Base-by-base conservation (phyloP, 2,888 invertebrate genomes). In the Drosophila monieri region DNA sequence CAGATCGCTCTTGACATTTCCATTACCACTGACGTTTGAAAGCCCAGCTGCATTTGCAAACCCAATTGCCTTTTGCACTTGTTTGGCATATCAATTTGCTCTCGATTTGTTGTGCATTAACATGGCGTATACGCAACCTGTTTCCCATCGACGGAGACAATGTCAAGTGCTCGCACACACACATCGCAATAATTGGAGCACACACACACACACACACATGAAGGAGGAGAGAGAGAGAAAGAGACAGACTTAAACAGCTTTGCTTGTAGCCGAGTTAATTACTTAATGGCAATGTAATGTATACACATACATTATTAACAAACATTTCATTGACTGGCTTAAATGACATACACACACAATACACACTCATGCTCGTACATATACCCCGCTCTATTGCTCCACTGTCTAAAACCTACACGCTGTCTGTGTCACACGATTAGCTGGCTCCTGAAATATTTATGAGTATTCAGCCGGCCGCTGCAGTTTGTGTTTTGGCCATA, bases 221-320 rank as follows among this genome's bases (percentile, higher is more conserved):
- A 14, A 21, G 47, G 32, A 21, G 25, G 12, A 27, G 27, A 41
- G 27, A 52, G 15, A 39, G 14, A 35, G n/a, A 30, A 15, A 27
- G 5, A 39, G 25, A 53, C 39, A 52, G 21, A 70, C 57, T 65
- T 48, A 49, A 8, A 62, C 47, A 64, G 58, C 64, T 73, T 37
- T 57, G 62, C 71, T 59, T 59, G 67, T 54, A 73, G 66, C 70
- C 51, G 65, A 83, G 84, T 81, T 85, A 85, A 85, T 85, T 85
- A 85, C 84, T 81, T 85, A 85, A 85, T 85, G 80, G 78, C 78
- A 79, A 76, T 78, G 73, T 74, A 78, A 83, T 83, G 78, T 76
- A 76, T 66, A 73, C 73, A 66, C 68, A 68, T 84, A 72, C 81
- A 83, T 84, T 84, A 79, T 79, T 79, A 79, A 83, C 79, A 74